phyloP scores from a whole-genome alignment of 2,113 vertebrate genomes.

The Brachyhypopomus gauderio region DNA sequence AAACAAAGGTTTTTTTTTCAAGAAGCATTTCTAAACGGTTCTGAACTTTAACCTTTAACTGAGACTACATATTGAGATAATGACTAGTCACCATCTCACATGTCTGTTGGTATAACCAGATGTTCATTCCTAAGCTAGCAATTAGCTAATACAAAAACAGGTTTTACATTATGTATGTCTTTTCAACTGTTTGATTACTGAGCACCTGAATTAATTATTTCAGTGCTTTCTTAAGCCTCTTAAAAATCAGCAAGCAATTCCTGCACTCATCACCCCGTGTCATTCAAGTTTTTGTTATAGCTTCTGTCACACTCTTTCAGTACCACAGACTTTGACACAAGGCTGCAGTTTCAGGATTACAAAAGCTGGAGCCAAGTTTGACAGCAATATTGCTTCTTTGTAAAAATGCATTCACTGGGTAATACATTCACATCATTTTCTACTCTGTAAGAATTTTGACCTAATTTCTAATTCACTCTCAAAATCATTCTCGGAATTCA shows the following conservation, averaged over 20 bases:
- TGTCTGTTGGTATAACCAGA: conserved; percentile 71
- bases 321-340: conserved; percentile 72
- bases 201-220: conserved; percentile 68
- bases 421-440: too few relatives aligned
- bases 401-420: too few relatives aligned
- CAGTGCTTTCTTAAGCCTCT: conserved; percentile 67
- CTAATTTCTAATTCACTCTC: too few relatives aligned
- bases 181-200: too few relatives aligned
- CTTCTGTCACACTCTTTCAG: conserved; percentile 76
- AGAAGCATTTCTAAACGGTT: conserved; percentile 76
- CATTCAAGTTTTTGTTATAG: conserved; percentile 82
- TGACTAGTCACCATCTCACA: conserved; percentile 76
- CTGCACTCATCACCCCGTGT: conserved; percentile 84
- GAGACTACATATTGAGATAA: conserved; percentile 85
- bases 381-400: too few relatives aligned
- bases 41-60: conserved; percentile 73
- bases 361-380: too few relatives aligned
- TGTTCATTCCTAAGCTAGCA: background rate
- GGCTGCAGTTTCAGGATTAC: conserved; percentile 67
- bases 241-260: conserved; percentile 86
- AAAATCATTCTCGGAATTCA: too few relatives aligned
- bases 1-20: conserved; percentile 66
- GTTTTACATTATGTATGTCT: background rate
- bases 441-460: too few relatives aligned
- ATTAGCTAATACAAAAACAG: background rate